Evolutionary conservation across 64 coral and sea anemone species (phyloP).

Genomic region (Platygyra sinensis): DNA sequence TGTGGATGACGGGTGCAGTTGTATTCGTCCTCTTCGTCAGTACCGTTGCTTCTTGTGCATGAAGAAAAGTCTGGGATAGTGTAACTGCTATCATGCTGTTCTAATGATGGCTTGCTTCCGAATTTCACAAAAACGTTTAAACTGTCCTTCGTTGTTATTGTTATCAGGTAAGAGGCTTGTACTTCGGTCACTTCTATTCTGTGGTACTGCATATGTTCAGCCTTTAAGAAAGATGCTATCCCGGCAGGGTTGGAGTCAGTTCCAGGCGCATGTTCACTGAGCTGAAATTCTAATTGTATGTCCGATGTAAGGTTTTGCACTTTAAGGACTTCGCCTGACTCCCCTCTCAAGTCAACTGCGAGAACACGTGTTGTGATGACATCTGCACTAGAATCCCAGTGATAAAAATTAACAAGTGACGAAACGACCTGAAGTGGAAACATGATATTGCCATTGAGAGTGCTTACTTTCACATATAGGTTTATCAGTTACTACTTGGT

Average conservation of each 20-base stretch:
- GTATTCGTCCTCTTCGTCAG: not conserved
- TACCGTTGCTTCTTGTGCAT: not conserved
- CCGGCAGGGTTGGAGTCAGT: not conserved
- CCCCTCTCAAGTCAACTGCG: conserved; percentile 51
- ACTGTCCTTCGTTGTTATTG: not conserved
- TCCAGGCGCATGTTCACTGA: not conserved
- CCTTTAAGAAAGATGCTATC: not conserved
- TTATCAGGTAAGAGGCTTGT: conserved; percentile 1
- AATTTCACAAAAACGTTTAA: not conserved
- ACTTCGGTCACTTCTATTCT: not conserved
- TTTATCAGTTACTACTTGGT: too few relatives aligned
- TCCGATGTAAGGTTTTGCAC: conserved; percentile 11
- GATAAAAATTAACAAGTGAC: conserved; percentile 58
- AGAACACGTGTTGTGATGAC: conserved; percentile 26
- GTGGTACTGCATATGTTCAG: not conserved
- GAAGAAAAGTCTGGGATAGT: not conserved
- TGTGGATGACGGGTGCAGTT: conserved; percentile 1
- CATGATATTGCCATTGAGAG: not conserved
- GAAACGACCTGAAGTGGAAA: conserved; percentile 51
- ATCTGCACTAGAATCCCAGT: conserved; percentile 51
- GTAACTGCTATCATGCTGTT: not conserved
- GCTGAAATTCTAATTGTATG: conserved; percentile 37
- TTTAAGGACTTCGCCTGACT: not conserved
- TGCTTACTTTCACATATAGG: too few relatives aligned
- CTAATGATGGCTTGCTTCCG: not conserved